Base-by-base conservation (phyloP, 2,113 vertebrate species). In the Gobius niger region DNA sequence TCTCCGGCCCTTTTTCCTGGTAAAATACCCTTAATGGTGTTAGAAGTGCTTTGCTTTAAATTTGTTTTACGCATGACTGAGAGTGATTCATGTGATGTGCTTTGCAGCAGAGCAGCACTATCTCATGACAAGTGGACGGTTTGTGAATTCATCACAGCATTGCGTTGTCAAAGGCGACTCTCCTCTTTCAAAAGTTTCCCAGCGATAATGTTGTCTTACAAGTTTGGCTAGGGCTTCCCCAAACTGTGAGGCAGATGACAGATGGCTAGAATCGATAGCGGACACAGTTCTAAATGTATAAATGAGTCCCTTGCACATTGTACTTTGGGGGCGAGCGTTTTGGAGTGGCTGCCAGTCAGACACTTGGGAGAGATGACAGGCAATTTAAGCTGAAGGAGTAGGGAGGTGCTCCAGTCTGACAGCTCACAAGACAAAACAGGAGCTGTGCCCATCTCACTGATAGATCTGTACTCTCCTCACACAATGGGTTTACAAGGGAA, bases 311-410 rank as follows among this genome's bases (percentile, higher is more conserved):
- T 77, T 74, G 76, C 77, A 65, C 75, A 83, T 79, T 66, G 74
- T 77, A 73, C 77, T 87, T 89, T 82, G 70, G 72, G 82, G 72
- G 64, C 76, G 78, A 82, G 61, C 34, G 14, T 60, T 60, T 59
- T 60, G 68, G 84, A 88, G 74, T 64, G 85, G 80, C 87, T 91
- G 89, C 82, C 88, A 88, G 83, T 87, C 88, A 89, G 76, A 63
- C 50, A 16, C 56, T 60, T 1, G 65, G 65, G 76, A 65, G 65
- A 76, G 75, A 77, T 80, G 85, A 85, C 84, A 82, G 87, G 82
- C 85, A 88, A 88, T 91, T 91, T 91, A 77, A 88, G 87, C 78
- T 82, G 63, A 76, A 80, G 81, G 81, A 87, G 80, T 80, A 70
- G 1, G 68, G 80, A 82, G 72, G 85, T 72, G 68, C 78, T 76